phyloP scores from a whole-genome alignment of 2,797 vertebrate species.

The Antennarius maculatus region DNA sequence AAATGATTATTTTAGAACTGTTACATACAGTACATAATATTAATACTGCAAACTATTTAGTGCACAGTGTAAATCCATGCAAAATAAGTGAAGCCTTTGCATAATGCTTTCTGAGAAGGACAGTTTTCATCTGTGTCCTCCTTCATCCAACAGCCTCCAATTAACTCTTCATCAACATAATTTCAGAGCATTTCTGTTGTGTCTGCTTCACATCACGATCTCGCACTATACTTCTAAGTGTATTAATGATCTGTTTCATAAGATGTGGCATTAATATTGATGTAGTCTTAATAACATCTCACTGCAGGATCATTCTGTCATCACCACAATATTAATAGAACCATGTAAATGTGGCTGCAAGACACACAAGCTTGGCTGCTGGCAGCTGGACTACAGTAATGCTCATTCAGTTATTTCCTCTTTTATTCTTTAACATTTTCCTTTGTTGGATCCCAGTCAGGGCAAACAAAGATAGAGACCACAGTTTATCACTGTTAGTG shows the following conservation, averaged over 20 bases:
- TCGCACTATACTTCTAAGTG: constrained; percentile 43
- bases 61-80: not conserved
- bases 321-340: constrained; percentile 59
- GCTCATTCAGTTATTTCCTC: no score
- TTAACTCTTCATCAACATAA: constrained; percentile 35
- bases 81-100: not conserved
- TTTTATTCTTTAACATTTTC: no score
- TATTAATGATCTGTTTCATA: constrained; percentile 2
- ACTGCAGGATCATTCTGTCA: constrained; percentile 42
- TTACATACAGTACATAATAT: no score
- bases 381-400: not conserved
- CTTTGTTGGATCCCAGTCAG: no score
- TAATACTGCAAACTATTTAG: not conserved
- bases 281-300: constrained; percentile 43
- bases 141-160: constrained; percentile 23
- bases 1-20: no score
- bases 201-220: constrained; percentile 41
- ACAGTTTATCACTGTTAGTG: not conserved
- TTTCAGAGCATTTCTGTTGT: constrained; percentile 24
- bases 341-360: constrained; percentile 35
- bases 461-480: no score
- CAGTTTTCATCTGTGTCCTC: constrained; percentile 25
- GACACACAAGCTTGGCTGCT: constrained; percentile 23
- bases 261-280: constrained; percentile 11
- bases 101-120: not conserved